Percentiles rank a stretch among this genome's conserved stretches.
Evolutionary conservation across 2,888 invertebrate species (phyloP).

Genomic region (Drosophila niveifrons): DNA sequence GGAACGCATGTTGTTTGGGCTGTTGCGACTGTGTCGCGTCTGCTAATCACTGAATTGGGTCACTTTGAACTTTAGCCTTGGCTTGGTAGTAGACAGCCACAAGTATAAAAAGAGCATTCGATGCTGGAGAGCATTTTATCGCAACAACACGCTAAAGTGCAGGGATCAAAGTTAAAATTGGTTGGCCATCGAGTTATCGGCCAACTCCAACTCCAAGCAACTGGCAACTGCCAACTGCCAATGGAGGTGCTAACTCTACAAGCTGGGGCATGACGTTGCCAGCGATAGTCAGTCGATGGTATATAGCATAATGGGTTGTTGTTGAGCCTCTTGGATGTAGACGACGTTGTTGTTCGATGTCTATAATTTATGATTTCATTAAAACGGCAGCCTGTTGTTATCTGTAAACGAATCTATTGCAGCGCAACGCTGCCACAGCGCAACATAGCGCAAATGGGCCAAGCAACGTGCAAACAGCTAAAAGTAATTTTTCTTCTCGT

Average conservation of each 20-base stretch:
- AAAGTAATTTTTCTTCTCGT: constrained; percentile 76
- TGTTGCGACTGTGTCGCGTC: constrained; percentile 26
- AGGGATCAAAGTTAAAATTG: constrained; percentile 78
- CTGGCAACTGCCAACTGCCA: constrained; percentile 37
- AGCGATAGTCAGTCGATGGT: constrained; percentile 53
- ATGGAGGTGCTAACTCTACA: constrained; percentile 78
- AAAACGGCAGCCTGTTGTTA: constrained; percentile 83
- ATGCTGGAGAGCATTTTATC: constrained; percentile 67
- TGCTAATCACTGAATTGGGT: constrained; percentile 75
- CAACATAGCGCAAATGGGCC: constrained; percentile 52
- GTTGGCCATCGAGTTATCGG: constrained; percentile 70
- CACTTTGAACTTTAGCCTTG: constrained; percentile 81
- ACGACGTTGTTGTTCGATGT: constrained; percentile 68
- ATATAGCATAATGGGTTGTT: not conserved
- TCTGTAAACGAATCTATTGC: constrained; percentile 83
- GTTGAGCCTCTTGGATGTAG: not conserved
- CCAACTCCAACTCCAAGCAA: constrained; percentile 17
- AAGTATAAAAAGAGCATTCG: constrained; percentile 20
- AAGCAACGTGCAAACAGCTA: constrained; percentile 81
- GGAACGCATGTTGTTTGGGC: constrained; percentile 33
- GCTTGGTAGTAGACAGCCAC: constrained; percentile 23
- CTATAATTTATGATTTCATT: constrained; percentile 85
- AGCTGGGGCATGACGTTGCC: constrained; percentile 71
- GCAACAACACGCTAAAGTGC: constrained; percentile 78
- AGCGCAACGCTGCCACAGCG: constrained; percentile 42